These are phyloP conservation scores for Chlorodrepanis virens DNA, from an alignment of 2,113 vertebrate species.

Conservation along the genomic window DNA sequence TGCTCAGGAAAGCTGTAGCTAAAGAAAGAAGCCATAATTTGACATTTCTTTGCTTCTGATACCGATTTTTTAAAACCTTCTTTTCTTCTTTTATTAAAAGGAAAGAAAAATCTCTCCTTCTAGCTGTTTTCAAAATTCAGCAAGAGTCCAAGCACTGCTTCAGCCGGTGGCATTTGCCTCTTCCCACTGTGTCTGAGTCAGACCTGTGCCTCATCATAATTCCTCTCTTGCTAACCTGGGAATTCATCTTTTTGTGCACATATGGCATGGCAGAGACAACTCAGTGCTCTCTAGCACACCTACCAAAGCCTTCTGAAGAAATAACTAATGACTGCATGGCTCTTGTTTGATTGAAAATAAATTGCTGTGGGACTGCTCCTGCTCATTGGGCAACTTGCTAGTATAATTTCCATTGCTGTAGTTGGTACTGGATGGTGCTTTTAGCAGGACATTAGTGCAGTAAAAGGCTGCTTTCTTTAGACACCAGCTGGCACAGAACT, in stretches of 20 bases:
- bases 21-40: neutral
- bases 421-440: neutral
- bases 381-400: neutral
- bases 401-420: neutral
- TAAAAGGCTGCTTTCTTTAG: neutral
- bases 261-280: neutral
- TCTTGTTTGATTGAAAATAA: slow-evolving; percentile 37
- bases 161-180: slow-evolving; percentile 8
- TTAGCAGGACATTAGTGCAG: neutral
- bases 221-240: slow-evolving; percentile 31
- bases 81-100: neutral
- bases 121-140: slow-evolving; percentile 8
- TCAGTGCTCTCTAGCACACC: neutral
- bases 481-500: neutral
- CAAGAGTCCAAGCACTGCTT: neutral
- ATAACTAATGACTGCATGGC: slow-evolving; percentile 27
- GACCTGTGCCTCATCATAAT: slow-evolving; percentile 23
- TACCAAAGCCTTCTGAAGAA: slow-evolving; percentile 25
- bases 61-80: neutral
- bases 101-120: neutral
- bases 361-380: neutral
- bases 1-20: neutral
- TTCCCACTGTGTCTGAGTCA: slow-evolving; percentile 42
- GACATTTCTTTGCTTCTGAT: neutral
- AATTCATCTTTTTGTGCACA: slow-evolving; percentile 52